phyloP scores from a whole-genome alignment of 2,113 vertebrate genomes.

The Ascaphus truei region DNA sequence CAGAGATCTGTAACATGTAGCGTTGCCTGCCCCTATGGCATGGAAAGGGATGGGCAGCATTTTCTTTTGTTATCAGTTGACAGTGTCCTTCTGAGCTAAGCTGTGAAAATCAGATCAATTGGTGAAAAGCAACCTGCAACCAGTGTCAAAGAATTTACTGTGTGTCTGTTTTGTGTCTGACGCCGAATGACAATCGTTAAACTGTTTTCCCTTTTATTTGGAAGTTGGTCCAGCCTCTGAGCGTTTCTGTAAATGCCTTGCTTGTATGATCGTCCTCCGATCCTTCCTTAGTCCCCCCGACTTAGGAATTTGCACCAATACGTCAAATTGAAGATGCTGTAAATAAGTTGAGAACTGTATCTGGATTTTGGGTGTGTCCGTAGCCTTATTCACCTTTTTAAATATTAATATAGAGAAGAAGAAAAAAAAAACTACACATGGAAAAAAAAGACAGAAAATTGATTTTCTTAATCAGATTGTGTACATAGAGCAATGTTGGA shows the following conservation, averaged over 20 bases:
- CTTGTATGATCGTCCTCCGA: constrained; percentile 87
- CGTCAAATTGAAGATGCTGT: constrained; percentile 93
- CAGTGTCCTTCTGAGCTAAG: constrained; percentile 75
- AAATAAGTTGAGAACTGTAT: constrained; percentile 96
- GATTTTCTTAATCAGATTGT: constrained; percentile 96
- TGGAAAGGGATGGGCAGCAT: constrained; percentile 12
- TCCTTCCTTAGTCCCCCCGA: constrained; percentile 81
- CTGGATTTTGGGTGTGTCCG: constrained; percentile 94
- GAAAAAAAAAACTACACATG: constrained; percentile 62
- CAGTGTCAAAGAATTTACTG: constrained; percentile 61
- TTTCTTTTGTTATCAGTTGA: constrained; percentile 56
- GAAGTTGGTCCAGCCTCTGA: constrained; percentile 76
- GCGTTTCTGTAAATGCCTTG: constrained; percentile 97
- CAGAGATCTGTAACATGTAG: no score
- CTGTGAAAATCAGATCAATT: constrained; percentile 75
- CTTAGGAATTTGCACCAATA: constrained; percentile 93
- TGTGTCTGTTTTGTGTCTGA: constrained; percentile 82
- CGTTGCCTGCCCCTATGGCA: background rate
- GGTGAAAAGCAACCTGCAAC: constrained; percentile 66
- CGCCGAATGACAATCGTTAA: constrained; percentile 98
- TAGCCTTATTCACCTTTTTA: constrained; percentile 99
- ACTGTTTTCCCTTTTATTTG: constrained; percentile 77
- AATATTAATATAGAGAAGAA: constrained; percentile 47
- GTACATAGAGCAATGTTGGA: constrained; percentile 81
- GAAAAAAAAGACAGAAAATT: constrained; percentile 70